phyloP scores from a whole-genome alignment of 1,140 invertebrate species.

The Lethocerus indicus region DNA sequence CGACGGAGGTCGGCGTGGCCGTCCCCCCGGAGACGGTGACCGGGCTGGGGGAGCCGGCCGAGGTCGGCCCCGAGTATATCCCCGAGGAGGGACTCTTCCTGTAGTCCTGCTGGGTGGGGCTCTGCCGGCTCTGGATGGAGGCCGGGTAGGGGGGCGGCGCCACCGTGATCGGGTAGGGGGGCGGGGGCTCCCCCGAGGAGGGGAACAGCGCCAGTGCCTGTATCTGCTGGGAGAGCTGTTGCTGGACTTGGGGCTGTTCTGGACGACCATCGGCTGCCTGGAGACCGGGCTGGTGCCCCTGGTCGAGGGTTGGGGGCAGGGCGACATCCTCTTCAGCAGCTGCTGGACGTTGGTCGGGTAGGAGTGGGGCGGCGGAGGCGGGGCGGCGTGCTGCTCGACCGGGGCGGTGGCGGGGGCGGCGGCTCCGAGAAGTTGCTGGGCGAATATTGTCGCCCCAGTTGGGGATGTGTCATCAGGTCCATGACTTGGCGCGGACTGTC shows the following conservation, averaged over 20 bases:
- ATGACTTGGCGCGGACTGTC: constrained; percentile 59
- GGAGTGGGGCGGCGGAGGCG: constrained; percentile 44
- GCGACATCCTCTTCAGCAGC: constrained; percentile 70
- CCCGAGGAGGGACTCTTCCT: constrained; percentile 59
- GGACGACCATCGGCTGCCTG: constrained; percentile 59
- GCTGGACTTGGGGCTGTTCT: constrained; percentile 64
- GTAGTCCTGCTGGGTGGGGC: constrained; percentile 62
- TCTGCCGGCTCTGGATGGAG: constrained; percentile 70
- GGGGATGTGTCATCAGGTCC: constrained; percentile 18
- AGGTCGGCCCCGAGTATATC: constrained; percentile 62
- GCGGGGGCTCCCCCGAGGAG: constrained; percentile 38
- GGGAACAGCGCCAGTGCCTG: constrained; percentile 57
- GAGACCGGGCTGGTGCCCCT: constrained; percentile 62
- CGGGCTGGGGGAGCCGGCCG: constrained; percentile 63
- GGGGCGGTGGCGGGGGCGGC: constrained; percentile 26
- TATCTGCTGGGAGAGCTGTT: constrained; percentile 70
- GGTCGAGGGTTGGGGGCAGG: constrained; percentile 41
- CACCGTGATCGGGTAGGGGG: constrained; percentile 56
- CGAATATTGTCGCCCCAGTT: constrained; percentile 42
- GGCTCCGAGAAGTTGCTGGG: constrained; percentile 35
- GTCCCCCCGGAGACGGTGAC: constrained; percentile 47
- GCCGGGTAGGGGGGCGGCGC: constrained; percentile 68
- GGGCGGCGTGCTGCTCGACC: constrained; percentile 48
- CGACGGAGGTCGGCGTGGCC: constrained; percentile 38
- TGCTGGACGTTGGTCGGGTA: constrained; percentile 55